Evolutionary conservation across 2,888 invertebrate species (phyloP).

Genomic region (Syrista parreyssii): DNA sequence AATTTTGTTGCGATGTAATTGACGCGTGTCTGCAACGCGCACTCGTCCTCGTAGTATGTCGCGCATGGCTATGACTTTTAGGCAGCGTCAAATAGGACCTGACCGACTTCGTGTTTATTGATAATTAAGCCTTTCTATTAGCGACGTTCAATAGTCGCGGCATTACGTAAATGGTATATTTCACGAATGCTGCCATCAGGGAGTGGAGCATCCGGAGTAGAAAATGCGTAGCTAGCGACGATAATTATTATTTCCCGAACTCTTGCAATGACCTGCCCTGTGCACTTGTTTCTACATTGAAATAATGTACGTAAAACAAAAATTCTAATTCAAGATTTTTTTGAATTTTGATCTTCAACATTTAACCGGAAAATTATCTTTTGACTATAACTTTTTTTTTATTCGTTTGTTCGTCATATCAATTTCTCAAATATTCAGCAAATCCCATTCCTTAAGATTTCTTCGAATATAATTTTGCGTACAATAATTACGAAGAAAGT

Average conservation of each 20-base stretch:
- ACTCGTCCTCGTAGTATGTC: background rate
- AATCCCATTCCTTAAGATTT: background rate
- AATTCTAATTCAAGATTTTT: too few species aligned
- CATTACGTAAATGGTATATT: constrained; percentile 49
- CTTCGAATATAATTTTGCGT: background rate
- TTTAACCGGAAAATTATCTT: background rate
- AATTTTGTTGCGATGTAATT: constrained; percentile 2
- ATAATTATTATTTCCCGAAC: constrained; percentile 46
- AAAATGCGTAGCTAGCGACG: constrained; percentile 40
- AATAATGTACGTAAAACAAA: background rate
- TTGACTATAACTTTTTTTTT: background rate
- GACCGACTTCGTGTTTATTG: background rate
- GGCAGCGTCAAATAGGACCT: background rate
- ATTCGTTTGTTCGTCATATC: background rate
- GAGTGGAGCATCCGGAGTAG: constrained; percentile 53
- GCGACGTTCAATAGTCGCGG: constrained; percentile 2
- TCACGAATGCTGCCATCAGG: constrained; percentile 47
- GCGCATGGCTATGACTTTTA: background rate
- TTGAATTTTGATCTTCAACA: too few species aligned
- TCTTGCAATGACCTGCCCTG: background rate
- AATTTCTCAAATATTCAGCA: background rate
- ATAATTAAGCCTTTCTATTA: background rate
- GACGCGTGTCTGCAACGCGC: background rate
- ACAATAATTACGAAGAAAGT: background rate
- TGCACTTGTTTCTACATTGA: background rate